Base-by-base conservation (phyloP, 2,888 invertebrate genomes). In the Rhaphigaster nebulosa region DNA sequence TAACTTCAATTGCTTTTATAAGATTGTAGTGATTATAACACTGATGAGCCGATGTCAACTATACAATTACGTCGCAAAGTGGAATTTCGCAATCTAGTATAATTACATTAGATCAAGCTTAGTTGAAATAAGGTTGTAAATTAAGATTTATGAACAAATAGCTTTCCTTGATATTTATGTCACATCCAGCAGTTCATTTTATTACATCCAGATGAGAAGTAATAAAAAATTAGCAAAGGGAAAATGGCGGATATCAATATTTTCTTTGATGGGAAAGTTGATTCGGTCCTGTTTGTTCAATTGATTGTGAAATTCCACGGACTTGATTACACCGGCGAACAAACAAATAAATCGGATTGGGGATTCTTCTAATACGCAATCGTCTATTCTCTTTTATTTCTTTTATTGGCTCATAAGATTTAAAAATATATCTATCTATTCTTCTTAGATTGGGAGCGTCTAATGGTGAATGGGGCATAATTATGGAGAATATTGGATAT, bases 281-380 rank as follows among this genome's bases (percentile, higher is more conserved):
- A 65, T 65, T 65, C 18, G 65, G 65, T 29, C 29, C 65, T 65
- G 65, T 65, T 65, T 65, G 65, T 65, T 65, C 65, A 65, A 65
- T 29, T 65, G 65, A 65, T 65, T 65, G 65, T 65, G 65, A 65
- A 65, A 65, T 65, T 29, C 65, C 65, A 65, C 65, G 29, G 65
- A 65, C 15, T 65, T 65, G 65, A 65, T 65, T 65, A 65, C 65
- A 29, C 18, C 18, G 65, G 29, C 65, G 65, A 29, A 34, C 65
- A 65, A 65, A 65, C 65, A 65, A 65, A 65, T 65, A 65, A 65
- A 65, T 65, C 65, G 4, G 29, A 65, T 65, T 65, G 29, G 65
- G 65, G 65, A 65, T 65, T 65, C 65, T 29, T 29, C 65, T 65
- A 65, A 65, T 65, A 29, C 29, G 29, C 65, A 65, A 65, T 65